phyloP scores from a whole-genome alignment of 2,888 invertebrate genomes.

The Cantharis lateralis region DNA sequence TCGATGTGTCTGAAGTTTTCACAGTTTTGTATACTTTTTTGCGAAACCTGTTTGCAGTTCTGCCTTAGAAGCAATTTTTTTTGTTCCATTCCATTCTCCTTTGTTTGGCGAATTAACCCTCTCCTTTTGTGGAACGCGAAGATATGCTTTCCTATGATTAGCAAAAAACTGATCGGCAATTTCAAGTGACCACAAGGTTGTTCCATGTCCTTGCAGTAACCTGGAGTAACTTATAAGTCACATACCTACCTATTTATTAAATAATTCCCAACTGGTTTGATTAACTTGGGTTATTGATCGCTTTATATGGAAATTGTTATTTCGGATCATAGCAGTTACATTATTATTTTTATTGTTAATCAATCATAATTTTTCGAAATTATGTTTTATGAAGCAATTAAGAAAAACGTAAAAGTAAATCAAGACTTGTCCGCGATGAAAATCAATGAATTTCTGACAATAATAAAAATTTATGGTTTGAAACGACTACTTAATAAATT shows the following conservation, averaged over 20 bases:
- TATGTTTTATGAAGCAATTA: neutral
- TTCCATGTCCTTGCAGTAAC: slow-evolving; percentile 14
- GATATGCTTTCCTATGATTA: neutral
- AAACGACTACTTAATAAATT: neutral
- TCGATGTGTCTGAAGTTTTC: neutral
- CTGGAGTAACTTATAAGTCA: slow-evolving; percentile 8
- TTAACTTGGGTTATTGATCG: slow-evolving; percentile 4
- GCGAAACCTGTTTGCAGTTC: neutral
- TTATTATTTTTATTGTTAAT: neutral
- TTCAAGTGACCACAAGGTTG: slow-evolving; percentile 11
- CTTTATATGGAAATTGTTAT: neutral
- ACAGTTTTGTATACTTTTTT: neutral
- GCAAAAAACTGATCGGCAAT: neutral
- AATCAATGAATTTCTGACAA: neutral
- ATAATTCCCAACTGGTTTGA: neutral
- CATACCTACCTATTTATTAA: neutral
- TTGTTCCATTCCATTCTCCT: neutral
- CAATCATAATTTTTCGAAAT: neutral
- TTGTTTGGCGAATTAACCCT: neutral
- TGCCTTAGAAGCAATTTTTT: neutral
- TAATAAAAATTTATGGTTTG: neutral
- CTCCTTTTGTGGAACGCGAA: neutral
- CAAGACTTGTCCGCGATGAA: neutral
- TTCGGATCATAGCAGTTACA: neutral
- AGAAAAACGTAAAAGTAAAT: neutral